Conservation (phyloP, 2,888 invertebrate genomes). For the Anthrax anthrax region DNA sequence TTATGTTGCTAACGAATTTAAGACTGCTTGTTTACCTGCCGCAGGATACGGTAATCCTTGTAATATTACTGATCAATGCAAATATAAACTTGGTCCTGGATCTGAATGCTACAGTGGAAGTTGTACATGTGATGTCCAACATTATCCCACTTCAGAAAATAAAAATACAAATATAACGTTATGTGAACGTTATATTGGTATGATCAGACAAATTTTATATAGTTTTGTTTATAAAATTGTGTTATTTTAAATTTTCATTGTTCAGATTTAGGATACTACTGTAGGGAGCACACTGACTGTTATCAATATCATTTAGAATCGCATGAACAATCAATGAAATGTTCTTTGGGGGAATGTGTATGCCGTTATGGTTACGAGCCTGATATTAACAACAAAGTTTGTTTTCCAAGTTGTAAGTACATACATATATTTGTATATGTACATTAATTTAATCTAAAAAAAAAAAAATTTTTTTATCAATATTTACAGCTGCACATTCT, state of each 20-base stretch:
- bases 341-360: constrained; percentile 18
- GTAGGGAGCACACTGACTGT: constrained; percentile 17
- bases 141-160: constrained; percentile 10
- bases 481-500: no score
- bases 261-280: constrained; percentile 17
- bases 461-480: no score
- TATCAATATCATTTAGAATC: constrained; percentile 14
- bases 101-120: constrained; percentile 14
- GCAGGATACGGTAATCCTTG: constrained; percentile 15
- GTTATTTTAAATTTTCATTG: no score
- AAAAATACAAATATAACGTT: constrained; percentile 1
- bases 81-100: constrained; percentile 16
- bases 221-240: no score
- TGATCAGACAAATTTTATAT: neutral
- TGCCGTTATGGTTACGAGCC: constrained; percentile 15
- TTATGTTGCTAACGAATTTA: constrained; percentile 10
- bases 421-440: no score
- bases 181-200: constrained; percentile 12
- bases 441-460: no score
- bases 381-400: neutral
- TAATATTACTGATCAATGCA: constrained; percentile 16
- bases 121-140: constrained; percentile 18
- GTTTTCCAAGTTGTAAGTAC: neutral
- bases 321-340: constrained; percentile 16
- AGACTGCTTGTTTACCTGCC: constrained; percentile 13